Evolutionary conservation across 1,140 invertebrate genomes (phyloP).

Genomic region (Mactra quadrangularis): DNA sequence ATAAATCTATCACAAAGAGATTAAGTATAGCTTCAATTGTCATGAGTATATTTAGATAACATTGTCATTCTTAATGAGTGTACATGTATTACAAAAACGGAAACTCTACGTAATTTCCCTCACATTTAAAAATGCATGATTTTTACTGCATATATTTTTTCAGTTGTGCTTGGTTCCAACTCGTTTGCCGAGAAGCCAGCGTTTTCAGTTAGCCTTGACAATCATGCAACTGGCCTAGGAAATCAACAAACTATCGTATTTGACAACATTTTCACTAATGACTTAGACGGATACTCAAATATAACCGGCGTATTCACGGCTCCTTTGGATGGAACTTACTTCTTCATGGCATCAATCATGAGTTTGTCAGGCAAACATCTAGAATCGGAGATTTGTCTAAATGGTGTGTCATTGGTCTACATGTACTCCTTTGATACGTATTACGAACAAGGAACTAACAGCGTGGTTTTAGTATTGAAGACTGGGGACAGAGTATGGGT

Average conservation of each 20-base stretch:
- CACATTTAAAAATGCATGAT: conserved; percentile 1
- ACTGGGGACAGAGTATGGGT: conserved; percentile 2
- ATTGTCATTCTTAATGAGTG: too few species aligned
- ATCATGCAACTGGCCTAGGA: neutral
- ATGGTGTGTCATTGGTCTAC: neutral
- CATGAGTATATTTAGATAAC: too few species aligned
- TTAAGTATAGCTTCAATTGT: too few species aligned
- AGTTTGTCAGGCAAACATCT: neutral
- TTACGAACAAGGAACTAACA: conserved; percentile 8
- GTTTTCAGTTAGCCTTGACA: neutral
- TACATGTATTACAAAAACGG: conserved; percentile 1
- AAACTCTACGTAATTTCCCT: too few species aligned
- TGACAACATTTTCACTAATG: conserved; percentile 2
- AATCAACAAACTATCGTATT: conserved; percentile 10
- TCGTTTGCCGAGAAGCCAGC: neutral
- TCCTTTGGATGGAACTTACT: neutral
- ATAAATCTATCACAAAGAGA: too few species aligned
- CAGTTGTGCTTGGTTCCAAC: too few species aligned
- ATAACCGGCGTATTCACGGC: conserved; percentile 4
- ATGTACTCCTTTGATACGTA: neutral
- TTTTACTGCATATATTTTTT: too few species aligned
- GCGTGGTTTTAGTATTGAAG: too few species aligned
- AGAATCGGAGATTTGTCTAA: neutral
- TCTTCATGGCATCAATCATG: conserved; percentile 5
- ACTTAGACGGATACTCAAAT: neutral